A percentile compares a stretch with the other conserved stretches of the same genome.
These are phyloP conservation scores for Eumeta japonica DNA, from an alignment of 1,140 invertebrate species.

Conservation along the genomic window DNA sequence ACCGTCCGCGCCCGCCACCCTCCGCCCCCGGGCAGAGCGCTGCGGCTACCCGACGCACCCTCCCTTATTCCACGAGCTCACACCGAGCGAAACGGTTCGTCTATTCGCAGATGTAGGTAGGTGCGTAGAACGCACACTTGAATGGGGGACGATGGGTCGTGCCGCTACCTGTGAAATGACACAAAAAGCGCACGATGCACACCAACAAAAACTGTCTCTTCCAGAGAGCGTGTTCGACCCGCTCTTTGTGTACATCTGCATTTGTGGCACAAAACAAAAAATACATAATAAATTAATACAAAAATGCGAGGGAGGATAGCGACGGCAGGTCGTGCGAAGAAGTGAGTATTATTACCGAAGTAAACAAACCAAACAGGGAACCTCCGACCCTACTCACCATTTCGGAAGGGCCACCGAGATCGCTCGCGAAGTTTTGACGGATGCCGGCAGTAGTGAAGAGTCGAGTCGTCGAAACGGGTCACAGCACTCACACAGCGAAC, in stretches of 20 bases:
- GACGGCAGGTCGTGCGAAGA: constrained; percentile 49
- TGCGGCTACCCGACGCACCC: too few relatives aligned
- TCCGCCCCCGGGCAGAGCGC: constrained; percentile 10
- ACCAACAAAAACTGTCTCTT: constrained; percentile 44
- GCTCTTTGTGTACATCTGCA: constrained; percentile 42
- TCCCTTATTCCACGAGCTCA: too few relatives aligned
- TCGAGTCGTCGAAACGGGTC: constrained; percentile 35
- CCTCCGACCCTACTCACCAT: constrained; percentile 56
- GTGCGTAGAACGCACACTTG: too few relatives aligned
- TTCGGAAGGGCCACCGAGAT: constrained; percentile 39
- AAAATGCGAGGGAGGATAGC: constrained; percentile 38
- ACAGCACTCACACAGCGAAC: constrained; percentile 41
- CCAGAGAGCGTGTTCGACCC: constrained; percentile 33
- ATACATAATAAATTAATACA: constrained; percentile 47
- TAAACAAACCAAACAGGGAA: constrained; percentile 53
- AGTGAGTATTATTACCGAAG: constrained; percentile 44
- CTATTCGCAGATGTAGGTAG: too few relatives aligned
- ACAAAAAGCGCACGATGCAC: constrained; percentile 47
- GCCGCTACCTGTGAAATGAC: constrained; percentile 49
- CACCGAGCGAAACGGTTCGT: too few relatives aligned
- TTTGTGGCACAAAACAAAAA: constrained; percentile 57
- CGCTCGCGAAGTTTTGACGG: constrained; percentile 17
- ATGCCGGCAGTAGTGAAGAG: constrained; percentile 48
- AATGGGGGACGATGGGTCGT: constrained; percentile 13
- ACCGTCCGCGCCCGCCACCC: constrained; percentile 25